Evolutionary conservation across 2,113 vertebrate genomes (phyloP).

Genomic region (Rana temporaria): DNA sequence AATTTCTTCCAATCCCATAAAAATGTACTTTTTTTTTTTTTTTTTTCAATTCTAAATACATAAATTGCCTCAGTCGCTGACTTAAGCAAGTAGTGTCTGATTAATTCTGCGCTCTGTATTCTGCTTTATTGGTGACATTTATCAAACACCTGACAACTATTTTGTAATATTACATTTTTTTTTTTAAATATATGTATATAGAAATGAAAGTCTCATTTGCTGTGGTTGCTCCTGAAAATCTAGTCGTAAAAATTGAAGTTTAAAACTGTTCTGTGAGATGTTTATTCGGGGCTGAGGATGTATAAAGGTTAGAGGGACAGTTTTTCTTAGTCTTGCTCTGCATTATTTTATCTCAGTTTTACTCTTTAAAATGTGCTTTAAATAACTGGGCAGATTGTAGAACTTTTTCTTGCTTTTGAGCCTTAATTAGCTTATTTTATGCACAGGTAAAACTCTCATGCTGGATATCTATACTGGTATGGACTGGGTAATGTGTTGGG

Average conservation of each 20-base stretch:
- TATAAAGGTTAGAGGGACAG: not conserved
- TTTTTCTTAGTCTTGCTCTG: too few relatives aligned
- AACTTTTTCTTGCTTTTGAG: too few relatives aligned
- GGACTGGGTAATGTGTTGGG: too few relatives aligned
- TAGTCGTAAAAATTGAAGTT: not conserved
- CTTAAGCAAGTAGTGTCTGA: slow-evolving; percentile 10
- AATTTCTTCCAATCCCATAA: too few relatives aligned
- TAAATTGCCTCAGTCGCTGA: not conserved
- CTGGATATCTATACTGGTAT: too few relatives aligned
- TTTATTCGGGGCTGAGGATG: not conserved
- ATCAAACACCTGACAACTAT: slow-evolving; percentile 5
- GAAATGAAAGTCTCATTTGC: not conserved
- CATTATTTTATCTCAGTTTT: too few relatives aligned
- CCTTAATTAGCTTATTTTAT: too few relatives aligned
- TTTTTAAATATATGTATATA: not conserved
- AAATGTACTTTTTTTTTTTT: too few relatives aligned
- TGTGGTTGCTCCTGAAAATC: not conserved
- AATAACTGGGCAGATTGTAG: too few relatives aligned
- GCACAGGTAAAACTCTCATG: too few relatives aligned
- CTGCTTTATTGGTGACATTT: slow-evolving; percentile 16
- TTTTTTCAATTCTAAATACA: not conserved
- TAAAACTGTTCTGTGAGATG: not conserved
- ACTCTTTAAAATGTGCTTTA: too few relatives aligned
- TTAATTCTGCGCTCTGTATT: not conserved
- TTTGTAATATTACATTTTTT: not conserved